phyloP scores from a whole-genome alignment of 2,797 vertebrate genomes.

The Chrosomus eos region DNA sequence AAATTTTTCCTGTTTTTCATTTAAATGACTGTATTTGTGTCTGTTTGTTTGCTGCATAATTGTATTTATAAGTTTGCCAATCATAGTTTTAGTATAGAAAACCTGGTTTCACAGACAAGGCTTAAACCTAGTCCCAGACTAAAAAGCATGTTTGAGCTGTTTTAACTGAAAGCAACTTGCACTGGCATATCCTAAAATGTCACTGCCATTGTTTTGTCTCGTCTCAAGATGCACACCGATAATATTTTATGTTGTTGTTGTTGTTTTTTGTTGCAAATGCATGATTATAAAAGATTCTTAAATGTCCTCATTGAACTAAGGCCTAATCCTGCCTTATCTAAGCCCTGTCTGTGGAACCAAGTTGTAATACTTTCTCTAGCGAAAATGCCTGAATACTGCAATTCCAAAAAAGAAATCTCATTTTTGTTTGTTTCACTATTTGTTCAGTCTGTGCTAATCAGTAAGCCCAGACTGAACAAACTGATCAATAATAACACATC shows the following conservation, averaged over 20 bases:
- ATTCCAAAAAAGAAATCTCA: too few species aligned
- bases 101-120: too few species aligned
- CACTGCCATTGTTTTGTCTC: too few species aligned
- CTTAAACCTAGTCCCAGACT: too few species aligned
- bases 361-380: background rate
- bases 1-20: background rate
- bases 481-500: slow-evolving; percentile 32
- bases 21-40: background rate
- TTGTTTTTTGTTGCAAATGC: background rate
- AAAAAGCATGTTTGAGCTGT: background rate
- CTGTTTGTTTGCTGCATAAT: background rate
- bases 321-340: background rate
- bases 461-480: slow-evolving; percentile 7
- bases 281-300: background rate
- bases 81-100: background rate
- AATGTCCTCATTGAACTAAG: background rate
- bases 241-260: too few species aligned
- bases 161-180: background rate
- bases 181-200: background rate
- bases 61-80: background rate
- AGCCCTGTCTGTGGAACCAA: background rate
- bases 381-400: background rate
- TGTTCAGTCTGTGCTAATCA: slow-evolving; percentile 7
- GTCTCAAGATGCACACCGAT: too few species aligned
- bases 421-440: background rate